Percentiles rank a stretch among this genome's conserved stretches.
These are phyloP conservation scores for Nematostella vectensis DNA, from an alignment of 92 coral and sea anemone species.

Conservation along the genomic window DNA sequence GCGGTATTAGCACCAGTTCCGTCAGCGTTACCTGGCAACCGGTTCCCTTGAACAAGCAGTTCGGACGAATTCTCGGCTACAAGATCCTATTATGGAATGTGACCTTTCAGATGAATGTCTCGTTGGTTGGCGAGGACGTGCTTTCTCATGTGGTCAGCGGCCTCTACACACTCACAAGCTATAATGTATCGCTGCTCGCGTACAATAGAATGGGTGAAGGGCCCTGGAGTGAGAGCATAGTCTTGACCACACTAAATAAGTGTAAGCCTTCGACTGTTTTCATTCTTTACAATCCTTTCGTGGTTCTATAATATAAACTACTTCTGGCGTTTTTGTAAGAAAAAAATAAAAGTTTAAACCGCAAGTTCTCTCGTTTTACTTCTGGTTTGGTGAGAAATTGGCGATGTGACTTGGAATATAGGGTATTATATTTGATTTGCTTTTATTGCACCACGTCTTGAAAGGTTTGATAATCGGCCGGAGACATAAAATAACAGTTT, in stretches of 20 bases:
- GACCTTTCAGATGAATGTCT: background rate
- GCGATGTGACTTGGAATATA: too few relatives aligned
- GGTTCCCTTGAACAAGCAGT: constrained; percentile 14
- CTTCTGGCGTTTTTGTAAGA: too few relatives aligned
- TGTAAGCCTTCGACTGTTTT: too few relatives aligned
- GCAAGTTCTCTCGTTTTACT: too few relatives aligned
- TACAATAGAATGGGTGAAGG: background rate
- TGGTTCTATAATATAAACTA: too few relatives aligned
- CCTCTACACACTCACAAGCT: background rate
- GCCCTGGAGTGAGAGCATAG: background rate
- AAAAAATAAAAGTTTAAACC: too few relatives aligned
- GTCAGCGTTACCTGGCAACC: constrained; percentile 33
- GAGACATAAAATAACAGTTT: too few relatives aligned
- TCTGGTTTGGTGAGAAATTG: too few relatives aligned
- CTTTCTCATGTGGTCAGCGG: background rate
- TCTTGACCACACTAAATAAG: background rate
- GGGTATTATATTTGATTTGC: too few relatives aligned
- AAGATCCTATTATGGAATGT: background rate
- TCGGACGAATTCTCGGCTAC: constrained; percentile 42
- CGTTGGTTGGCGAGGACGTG: background rate
- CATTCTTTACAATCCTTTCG: too few relatives aligned
- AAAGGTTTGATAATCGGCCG: too few relatives aligned
- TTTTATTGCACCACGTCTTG: too few relatives aligned
- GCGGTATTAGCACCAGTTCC: constrained; percentile 10
- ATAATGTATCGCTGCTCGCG: background rate